phyloP scores from a whole-genome alignment of 2,797 vertebrate genomes.

The Gambelia wislizenii region DNA sequence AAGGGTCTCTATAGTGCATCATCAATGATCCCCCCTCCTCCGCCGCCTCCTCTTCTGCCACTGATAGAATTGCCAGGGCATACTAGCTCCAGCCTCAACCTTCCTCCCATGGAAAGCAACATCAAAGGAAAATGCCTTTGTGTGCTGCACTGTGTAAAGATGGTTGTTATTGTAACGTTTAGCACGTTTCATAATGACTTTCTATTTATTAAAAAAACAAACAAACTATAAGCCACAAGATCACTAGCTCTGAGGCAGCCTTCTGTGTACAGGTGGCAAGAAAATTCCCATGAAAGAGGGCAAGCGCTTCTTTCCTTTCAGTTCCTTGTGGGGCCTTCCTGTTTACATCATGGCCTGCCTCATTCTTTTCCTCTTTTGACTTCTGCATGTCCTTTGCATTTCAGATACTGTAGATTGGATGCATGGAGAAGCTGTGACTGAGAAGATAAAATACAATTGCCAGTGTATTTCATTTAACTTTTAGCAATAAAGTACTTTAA shows the following conservation, averaged over 20 bases:
- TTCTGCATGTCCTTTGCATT: constrained; percentile 98
- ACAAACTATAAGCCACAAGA: constrained; percentile 42
- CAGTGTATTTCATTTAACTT: constrained; percentile 96
- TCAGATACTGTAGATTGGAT: constrained; percentile 95
- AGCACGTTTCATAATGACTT: constrained; percentile 23
- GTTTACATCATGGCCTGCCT: constrained; percentile 81
- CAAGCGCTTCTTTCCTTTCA: constrained; percentile 76
- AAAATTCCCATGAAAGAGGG: constrained; percentile 81
- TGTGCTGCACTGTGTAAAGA: not conserved
- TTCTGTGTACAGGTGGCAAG: constrained; percentile 63
- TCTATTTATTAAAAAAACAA: not conserved
- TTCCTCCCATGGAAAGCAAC: not conserved
- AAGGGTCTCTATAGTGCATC: not conserved
- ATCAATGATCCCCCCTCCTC: not conserved
- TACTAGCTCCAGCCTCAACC: fast-evolving
- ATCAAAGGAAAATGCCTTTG: not conserved
- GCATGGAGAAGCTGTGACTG: constrained; percentile 98
- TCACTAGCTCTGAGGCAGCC: constrained; percentile 44
- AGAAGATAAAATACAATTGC: constrained; percentile 89
- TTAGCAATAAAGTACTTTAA: constrained; percentile 93
- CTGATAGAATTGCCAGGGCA: constrained; percentile 1
- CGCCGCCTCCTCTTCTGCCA: not conserved
- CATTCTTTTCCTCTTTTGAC: constrained; percentile 86
- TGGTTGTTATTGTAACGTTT: not conserved
- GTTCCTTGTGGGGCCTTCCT: constrained; percentile 79